Evolutionary conservation across 2,797 vertebrate species (phyloP).

Genomic region (Sebastes oblongus): DNA sequence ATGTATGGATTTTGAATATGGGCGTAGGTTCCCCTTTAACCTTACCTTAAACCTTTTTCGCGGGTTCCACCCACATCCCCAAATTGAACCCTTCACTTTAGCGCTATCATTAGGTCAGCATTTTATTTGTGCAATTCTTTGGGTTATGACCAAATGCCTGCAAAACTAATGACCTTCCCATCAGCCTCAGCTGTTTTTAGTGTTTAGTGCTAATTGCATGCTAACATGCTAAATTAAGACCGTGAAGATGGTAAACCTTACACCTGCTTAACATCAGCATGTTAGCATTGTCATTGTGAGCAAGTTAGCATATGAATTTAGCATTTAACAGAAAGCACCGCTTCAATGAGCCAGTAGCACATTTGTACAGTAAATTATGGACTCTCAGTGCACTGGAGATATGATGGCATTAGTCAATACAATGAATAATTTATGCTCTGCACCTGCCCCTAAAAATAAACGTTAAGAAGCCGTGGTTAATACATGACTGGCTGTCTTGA

Average conservation of each 20-base stretch:
- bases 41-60: background rate
- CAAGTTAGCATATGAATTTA: background rate
- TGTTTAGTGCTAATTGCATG: background rate
- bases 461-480: slow-evolving; percentile 4
- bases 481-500: slow-evolving; percentile 17
- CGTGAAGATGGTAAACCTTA: background rate
- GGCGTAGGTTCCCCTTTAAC: background rate
- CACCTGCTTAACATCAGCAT: background rate
- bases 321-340: background rate
- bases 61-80: background rate
- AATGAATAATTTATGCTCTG: background rate
- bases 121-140: background rate
- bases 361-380: background rate
- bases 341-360: background rate
- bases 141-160: background rate
- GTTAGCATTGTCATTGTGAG: background rate
- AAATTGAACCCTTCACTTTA: background rate
- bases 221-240: background rate
- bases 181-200: too few relatives aligned
- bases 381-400: background rate
- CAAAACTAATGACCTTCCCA: background rate
- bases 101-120: background rate
- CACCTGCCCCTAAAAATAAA: background rate
- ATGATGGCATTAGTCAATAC: background rate
- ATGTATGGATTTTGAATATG: background rate